Percentiles rank a stretch among this genome's conserved stretches.
Evolutionary conservation across 2,888 invertebrate species (phyloP).

Genomic region (Papilio elwesi): DNA sequence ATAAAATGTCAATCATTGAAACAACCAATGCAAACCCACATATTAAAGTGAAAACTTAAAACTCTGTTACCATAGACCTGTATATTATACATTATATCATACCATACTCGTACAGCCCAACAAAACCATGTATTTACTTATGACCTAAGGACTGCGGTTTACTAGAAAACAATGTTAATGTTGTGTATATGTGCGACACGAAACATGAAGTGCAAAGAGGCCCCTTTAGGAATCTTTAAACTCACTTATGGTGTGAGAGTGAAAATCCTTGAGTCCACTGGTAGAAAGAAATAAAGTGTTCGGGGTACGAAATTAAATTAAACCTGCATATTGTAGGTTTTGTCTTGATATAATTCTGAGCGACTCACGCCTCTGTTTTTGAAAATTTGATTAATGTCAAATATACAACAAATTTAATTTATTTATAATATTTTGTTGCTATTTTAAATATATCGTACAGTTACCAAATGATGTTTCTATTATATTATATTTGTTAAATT

Average conservation of each 20-base stretch:
- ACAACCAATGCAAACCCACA: constrained; percentile 63
- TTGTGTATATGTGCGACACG: constrained; percentile 75
- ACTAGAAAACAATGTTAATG: constrained; percentile 75
- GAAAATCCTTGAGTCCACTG: constrained; percentile 66
- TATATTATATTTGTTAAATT: constrained; percentile 26
- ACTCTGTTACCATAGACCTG: constrained; percentile 53
- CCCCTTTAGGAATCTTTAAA: constrained; percentile 62
- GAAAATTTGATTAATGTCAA: too few relatives aligned
- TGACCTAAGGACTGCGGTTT: constrained; percentile 73
- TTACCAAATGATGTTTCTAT: constrained; percentile 28
- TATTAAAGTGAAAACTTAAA: constrained; percentile 60
- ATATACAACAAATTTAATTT: too few relatives aligned
- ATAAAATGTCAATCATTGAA: constrained; percentile 62
- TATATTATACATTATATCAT: constrained; percentile 50
- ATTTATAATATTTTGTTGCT: constrained; percentile 40
- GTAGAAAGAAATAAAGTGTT: constrained; percentile 62
- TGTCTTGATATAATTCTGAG: constrained; percentile 46
- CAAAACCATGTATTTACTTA: constrained; percentile 59
- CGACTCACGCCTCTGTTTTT: constrained; percentile 28
- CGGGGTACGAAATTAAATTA: constrained; percentile 67
- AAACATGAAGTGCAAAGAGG: constrained; percentile 64
- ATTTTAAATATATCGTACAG: constrained; percentile 37
- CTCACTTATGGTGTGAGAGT: constrained; percentile 69
- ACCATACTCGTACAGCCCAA: constrained; percentile 50
- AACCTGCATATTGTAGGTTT: constrained; percentile 80